Base-by-base conservation (phyloP, 2,113 vertebrate genomes). In the Lota lota region DNA sequence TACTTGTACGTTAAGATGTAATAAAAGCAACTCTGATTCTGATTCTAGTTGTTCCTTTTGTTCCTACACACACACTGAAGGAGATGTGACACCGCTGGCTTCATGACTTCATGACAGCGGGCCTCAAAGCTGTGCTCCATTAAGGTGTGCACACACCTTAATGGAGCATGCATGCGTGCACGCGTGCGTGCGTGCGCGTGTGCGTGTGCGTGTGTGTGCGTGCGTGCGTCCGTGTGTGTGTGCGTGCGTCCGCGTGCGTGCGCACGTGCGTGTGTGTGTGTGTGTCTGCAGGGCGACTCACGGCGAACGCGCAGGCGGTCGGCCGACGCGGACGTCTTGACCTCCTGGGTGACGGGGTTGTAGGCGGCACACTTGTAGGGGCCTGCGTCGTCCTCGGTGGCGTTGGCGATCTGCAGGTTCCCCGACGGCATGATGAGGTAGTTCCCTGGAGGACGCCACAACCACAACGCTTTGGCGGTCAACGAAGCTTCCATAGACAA, bases 371-470 rank as follows among this genome's bases (percentile, higher is more conserved):
- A 99, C 80, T 95, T 97, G 0, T 99, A 99, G 5, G 93, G 95
- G 0, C 97, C 97, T 81, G 98, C 97, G 0, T 99, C 97, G 6
- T 98, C 95, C 75, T 84, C 93, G 20, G 96, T 98, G 63, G 97
- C 97, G 0, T 98, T 99, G 82, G 95, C 94, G 0, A 99, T 99
- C 89, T 98, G 97, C 69, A 99, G 93, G 87, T 98, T 99, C 69
- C 97, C 97, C 0, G 97, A 99, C 0, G 97, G 97, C 97, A 99
- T 98, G 88, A 99, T 98, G 89, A 99, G 93, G 88, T 99, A 99
- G 91, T 99, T 97, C 63, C 94, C 97, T 99, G 86, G 2, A 72
- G 40, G 33, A 66, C 58, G 64, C 33, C 3, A 69, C 64, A 40
- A 19, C 4, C 6, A n/a, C 21, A 3, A 1, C 40, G 10, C 10